These are phyloP conservation scores for Aurelia sp. DNA, from an alignment of 30 jellyfish, hydroid and myxozoan species.

Conservation along the genomic window DNA sequence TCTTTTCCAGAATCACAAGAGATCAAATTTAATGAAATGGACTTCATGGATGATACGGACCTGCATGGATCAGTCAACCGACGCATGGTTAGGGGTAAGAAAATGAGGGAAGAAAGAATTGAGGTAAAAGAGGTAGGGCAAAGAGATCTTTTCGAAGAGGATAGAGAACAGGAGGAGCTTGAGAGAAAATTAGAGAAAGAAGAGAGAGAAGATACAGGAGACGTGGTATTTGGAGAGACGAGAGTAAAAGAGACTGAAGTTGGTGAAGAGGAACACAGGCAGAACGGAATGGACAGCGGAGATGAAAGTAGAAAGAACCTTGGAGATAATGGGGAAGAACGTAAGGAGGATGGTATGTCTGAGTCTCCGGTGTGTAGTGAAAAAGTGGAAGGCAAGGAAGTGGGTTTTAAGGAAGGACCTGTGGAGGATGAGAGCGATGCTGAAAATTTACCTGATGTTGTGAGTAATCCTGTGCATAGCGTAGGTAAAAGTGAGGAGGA, in stretches of 20 bases:
- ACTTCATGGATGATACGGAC: slow-evolving; percentile 64
- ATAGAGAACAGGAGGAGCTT: slow-evolving; percentile 59
- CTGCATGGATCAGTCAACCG: slow-evolving; percentile 23
- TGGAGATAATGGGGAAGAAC: neutral
- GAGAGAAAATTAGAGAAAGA: slow-evolving; percentile 27
- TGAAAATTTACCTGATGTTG: neutral
- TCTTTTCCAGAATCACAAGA: slow-evolving; percentile 66
- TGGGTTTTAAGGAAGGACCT: neutral
- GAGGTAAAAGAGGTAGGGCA: slow-evolving; percentile 63
- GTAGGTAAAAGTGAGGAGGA: slow-evolving; percentile 12
- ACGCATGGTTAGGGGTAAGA: slow-evolving; percentile 48
- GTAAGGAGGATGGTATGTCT: neutral
- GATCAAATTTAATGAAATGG: slow-evolving; percentile 75
- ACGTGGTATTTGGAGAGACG: neutral
- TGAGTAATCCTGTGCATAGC: neutral
- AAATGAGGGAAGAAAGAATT: slow-evolving; percentile 35
- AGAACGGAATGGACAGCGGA: slow-evolving; percentile 5
- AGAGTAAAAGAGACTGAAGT: neutral
- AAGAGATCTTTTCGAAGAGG: slow-evolving; percentile 83
- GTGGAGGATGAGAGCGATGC: neutral
- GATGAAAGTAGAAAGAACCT: neutral
- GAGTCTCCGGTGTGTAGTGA: neutral
- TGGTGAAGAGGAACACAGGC: neutral
- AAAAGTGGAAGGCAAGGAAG: neutral
- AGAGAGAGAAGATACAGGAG: slow-evolving; percentile 35